These are phyloP conservation scores for Rhynchophorus ferrugineus DNA, from an alignment of 1,140 invertebrate genomes.

Conservation along the genomic window DNA sequence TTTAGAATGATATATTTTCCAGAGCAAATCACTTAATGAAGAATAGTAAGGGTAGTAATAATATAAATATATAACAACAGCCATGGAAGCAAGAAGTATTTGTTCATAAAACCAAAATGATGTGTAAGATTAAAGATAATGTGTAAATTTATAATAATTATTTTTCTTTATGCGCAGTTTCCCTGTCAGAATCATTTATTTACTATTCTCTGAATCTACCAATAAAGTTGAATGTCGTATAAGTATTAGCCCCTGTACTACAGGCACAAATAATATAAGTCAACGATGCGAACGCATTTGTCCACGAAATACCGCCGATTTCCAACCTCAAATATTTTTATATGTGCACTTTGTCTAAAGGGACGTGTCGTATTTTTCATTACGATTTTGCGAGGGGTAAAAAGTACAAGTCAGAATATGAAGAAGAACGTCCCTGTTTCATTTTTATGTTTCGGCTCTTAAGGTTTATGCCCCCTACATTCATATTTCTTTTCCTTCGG, in stretches of 20 bases:
- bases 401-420: constrained; percentile 28
- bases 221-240: no score
- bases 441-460: constrained; percentile 16
- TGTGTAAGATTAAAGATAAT: no score
- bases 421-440: constrained; percentile 12
- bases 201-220: no score
- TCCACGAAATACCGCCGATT: constrained; percentile 30
- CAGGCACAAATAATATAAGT: constrained; percentile 1
- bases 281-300: constrained; percentile 22
- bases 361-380: constrained; percentile 33
- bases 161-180: no score
- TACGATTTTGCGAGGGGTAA: constrained; percentile 23
- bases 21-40: no score
- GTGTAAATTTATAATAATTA: no score
- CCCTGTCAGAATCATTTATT: no score
- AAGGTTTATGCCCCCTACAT: constrained; percentile 14
- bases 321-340: constrained; percentile 36
- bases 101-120: no score
- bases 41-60: no score
- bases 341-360: constrained; percentile 37
- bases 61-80: no score
- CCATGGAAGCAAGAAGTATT: no score
- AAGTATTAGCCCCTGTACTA: not conserved
- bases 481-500: constrained; percentile 3
- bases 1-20: no score